These are phyloP conservation scores for Acanthosepion pharaonis DNA, from an alignment of 2,888 invertebrate species.

Conservation along the genomic window DNA sequence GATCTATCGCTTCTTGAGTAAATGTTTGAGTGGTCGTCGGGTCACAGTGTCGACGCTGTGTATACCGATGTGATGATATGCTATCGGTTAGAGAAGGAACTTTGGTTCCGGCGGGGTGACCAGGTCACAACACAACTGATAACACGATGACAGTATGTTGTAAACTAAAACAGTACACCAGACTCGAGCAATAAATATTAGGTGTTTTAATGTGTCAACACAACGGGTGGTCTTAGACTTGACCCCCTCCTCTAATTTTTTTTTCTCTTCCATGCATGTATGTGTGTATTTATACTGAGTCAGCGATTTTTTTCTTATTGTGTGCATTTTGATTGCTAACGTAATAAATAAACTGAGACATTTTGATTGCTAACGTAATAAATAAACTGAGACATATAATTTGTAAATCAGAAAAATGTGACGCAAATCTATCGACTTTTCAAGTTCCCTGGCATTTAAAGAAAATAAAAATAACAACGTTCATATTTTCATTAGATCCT, in stretches of 20 bases:
- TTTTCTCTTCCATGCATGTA: background rate
- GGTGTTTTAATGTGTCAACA: slow-evolving; percentile 21
- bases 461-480: too few relatives aligned
- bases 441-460: too few relatives aligned
- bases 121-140: slow-evolving; percentile 33
- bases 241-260: background rate
- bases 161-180: slow-evolving; percentile 33
- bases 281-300: background rate
- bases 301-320: too few relatives aligned
- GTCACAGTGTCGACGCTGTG: background rate
- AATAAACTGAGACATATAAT: too few relatives aligned
- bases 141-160: background rate
- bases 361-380: too few relatives aligned
- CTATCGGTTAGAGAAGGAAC: background rate
- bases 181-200: slow-evolving; percentile 11
- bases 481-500: too few relatives aligned
- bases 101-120: background rate
- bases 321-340: too few relatives aligned
- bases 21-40: background rate
- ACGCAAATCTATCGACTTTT: too few relatives aligned
- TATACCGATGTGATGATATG: background rate
- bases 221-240: background rate
- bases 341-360: too few relatives aligned
- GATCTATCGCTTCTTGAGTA: background rate
- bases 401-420: too few relatives aligned